A percentile compares a stretch with the other conserved stretches of the same genome.
phyloP scores from a whole-genome alignment of 2,888 invertebrate species.

The Metalampra italica region DNA sequence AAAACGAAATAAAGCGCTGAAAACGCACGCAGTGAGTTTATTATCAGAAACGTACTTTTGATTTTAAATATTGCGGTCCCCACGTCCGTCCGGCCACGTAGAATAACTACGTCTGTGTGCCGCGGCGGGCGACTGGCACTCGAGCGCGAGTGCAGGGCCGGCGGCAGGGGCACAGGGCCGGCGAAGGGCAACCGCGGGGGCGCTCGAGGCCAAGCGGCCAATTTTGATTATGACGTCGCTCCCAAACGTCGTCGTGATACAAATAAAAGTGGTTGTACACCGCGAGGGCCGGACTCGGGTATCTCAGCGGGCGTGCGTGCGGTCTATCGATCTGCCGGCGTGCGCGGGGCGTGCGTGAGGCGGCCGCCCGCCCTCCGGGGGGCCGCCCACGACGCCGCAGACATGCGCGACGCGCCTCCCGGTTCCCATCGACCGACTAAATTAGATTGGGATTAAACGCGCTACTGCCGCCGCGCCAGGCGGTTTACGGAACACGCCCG shows the following conservation, averaged over 20 bases:
- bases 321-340: conserved; percentile 38
- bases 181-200: background rate
- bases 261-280: conserved; percentile 45
- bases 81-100: no score
- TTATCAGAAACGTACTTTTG: no score
- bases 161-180: background rate
- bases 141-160: background rate
- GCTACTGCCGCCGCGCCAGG: conserved; percentile 65
- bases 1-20: no score
- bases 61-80: no score
- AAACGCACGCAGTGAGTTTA: no score
- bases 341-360: conserved; percentile 27
- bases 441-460: conserved; percentile 48
- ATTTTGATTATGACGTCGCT: conserved; percentile 46
- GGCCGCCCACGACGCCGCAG: conserved; percentile 46
- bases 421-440: conserved; percentile 55
- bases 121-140: no score
- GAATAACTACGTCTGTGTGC: no score
- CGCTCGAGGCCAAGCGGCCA: background rate
- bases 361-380: conserved; percentile 28
- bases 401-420: conserved; percentile 56
- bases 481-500: conserved; percentile 44
- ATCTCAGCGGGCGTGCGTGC: conserved; percentile 43
- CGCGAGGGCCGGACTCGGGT: conserved; percentile 31
- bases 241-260: conserved; percentile 52